A percentile compares a stretch with the other conserved stretches of the same genome.
These are phyloP conservation scores for Orchesellides sinensis DNA, from an alignment of 2,888 invertebrate genomes.

Conservation along the genomic window DNA sequence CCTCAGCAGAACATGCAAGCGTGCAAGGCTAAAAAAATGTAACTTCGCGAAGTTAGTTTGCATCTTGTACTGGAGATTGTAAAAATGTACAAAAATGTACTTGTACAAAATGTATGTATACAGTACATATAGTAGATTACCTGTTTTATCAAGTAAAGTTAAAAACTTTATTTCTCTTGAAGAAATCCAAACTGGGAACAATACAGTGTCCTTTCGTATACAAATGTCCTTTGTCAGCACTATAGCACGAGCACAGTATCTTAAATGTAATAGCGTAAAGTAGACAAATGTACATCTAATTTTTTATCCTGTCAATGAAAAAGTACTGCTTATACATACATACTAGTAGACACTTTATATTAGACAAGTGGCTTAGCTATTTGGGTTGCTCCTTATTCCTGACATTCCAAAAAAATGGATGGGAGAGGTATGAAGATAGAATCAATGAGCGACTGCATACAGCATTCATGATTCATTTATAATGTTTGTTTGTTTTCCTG, in stretches of 20 bases:
- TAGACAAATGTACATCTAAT: too few species aligned
- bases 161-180: neutral
- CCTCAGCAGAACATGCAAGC: slow-evolving; percentile 30
- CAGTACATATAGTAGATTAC: neutral
- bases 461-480: slow-evolving; percentile 53
- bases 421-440: slow-evolving; percentile 7
- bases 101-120: neutral
- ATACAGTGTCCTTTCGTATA: neutral
- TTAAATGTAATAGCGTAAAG: too few species aligned
- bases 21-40: neutral
- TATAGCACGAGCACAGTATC: neutral
- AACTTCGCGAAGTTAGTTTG: slow-evolving; percentile 13
- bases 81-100: neutral
- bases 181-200: neutral
- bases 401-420: neutral
- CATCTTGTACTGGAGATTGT: slow-evolving; percentile 10
- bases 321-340: neutral
- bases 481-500: slow-evolving; percentile 26
- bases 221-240: neutral
- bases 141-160: neutral
- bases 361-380: too few species aligned
- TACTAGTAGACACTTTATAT: neutral
- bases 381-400: too few species aligned
- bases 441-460: slow-evolving; percentile 49
- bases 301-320: neutral